These are phyloP conservation scores for Elephantulus edwardii DNA, from an alignment of 2,113 vertebrate genomes.

Conservation along the genomic window DNA sequence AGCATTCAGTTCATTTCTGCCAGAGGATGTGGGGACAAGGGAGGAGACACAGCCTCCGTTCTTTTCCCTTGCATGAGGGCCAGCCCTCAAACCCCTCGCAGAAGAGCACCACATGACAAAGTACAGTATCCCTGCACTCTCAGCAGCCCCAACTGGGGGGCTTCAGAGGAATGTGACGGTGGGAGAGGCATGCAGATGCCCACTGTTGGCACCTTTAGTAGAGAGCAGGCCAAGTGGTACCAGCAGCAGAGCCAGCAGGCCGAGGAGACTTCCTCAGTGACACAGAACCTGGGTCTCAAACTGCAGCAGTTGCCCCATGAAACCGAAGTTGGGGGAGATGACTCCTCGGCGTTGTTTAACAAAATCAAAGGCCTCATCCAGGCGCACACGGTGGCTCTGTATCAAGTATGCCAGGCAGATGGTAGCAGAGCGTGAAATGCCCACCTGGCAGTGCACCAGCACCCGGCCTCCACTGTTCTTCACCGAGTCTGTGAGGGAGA, in stretches of 20 bases:
- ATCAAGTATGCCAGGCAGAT: slow-evolving; percentile 95
- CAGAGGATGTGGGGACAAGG: not conserved
- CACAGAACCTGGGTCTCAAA: slow-evolving; percentile 91
- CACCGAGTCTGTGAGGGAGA: slow-evolving; percentile 85
- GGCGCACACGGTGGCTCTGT: slow-evolving; percentile 89
- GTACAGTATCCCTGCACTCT: not conserved
- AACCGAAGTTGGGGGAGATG: slow-evolving; percentile 94
- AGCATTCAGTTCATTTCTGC: slow-evolving; percentile 51
- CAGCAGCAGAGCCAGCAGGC: not conserved
- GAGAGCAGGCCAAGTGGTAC: rapidly evolving
- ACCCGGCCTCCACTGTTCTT: slow-evolving; percentile 90
- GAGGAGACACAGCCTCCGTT: not conserved
- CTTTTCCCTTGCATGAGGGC: not conserved
- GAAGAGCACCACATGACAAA: slow-evolving; percentile 64
- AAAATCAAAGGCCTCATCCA: slow-evolving; percentile 93
- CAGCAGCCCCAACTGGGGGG: not conserved
- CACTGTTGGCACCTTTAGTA: not conserved
- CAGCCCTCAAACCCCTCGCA: slow-evolving; percentile 41
- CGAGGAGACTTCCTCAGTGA: slow-evolving; percentile 57
- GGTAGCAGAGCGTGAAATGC: slow-evolving; percentile 94
- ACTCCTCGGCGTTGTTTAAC: slow-evolving; percentile 91
- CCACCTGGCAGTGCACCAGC: slow-evolving; percentile 92
- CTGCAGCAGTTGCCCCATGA: slow-evolving; percentile 94
- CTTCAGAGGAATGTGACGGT: not conserved
- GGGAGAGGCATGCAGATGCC: not conserved